Conservation (phyloP, 2,113 vertebrate genomes). For the Scortum barcoo region DNA sequence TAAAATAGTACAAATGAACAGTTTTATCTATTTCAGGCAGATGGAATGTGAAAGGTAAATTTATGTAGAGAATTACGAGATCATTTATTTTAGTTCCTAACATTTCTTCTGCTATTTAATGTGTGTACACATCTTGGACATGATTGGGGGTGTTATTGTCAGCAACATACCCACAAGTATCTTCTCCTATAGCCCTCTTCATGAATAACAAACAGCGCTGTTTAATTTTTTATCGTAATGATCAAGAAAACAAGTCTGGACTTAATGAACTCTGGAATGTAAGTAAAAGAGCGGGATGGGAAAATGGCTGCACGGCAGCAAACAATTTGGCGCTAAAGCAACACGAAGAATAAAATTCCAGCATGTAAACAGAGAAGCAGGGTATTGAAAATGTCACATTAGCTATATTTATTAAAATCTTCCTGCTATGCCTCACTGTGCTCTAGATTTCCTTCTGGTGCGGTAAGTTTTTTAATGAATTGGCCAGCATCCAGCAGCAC, state of each 20-base stretch:
- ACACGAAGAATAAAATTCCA: conserved; percentile 18
- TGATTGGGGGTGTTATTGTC: not conserved
- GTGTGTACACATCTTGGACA: not conserved
- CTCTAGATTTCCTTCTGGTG: conserved; percentile 60
- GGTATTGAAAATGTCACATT: conserved; percentile 55
- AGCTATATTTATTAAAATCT: conserved; percentile 66
- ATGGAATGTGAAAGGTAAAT: not conserved
- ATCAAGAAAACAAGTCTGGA: conserved; percentile 25
- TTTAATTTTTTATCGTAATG: conserved; percentile 23
- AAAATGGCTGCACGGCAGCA: not conserved
- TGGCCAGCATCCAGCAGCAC: conserved; percentile 67
- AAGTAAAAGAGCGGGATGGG: not conserved
- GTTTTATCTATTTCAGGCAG: not conserved
- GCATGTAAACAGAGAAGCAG: conserved; percentile 39
- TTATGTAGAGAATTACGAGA: not conserved
- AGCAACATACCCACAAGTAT: not conserved
- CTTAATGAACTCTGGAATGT: conserved; percentile 39
- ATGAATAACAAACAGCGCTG: conserved; percentile 24
- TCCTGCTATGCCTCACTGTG: conserved; percentile 31
- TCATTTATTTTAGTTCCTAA: not conserved
- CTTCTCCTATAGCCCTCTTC: not conserved
- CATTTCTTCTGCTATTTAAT: not conserved
- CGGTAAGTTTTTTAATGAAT: conserved; percentile 73
- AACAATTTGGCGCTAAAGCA: not conserved
- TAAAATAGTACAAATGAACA: not conserved